Evolutionary conservation across 2,888 invertebrate genomes (phyloP), one percentile per base, ranked within the genome.

Genomic region (Psylliodes chrysocephalus): DNA sequence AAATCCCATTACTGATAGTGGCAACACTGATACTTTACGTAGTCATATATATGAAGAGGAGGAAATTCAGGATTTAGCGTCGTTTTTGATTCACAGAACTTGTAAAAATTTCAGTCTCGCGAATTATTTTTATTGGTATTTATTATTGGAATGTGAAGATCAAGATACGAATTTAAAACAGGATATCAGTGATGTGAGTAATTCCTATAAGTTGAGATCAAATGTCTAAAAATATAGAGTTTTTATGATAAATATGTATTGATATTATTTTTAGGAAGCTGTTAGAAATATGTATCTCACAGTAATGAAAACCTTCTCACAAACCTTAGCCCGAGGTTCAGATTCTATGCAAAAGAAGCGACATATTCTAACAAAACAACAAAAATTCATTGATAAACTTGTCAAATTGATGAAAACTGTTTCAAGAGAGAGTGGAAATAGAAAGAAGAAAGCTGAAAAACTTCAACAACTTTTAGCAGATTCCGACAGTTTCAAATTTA

Each of bases 111-210:
- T 92, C 52, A 91, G 89, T 12, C 84, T 99, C 46, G 96, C 96
- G 49, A 98, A 98, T 85, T 98, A 98, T 82, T 91, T 99, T 73
- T 98, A 95, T 84, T 99, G 99, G 99, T 96, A 95, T 84, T 85
- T 96, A 70, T 87, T 92, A 63, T 94, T 97, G 66, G 98, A 98
- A 84, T 95, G 96, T 81, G 96, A 96, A 82, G 95, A 95, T 82
- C 91, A 91, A 70, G 91, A 91, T 79, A 84, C 86, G 6, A 87
- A 86, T 22, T 85, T 84, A 7, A 90, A 91, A 72, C 92, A 93
- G 80, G 93, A 95, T 78, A 80, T 80, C 72, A 77, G 76, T 71
- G 46, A 85, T 57, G 57, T 63, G 46, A 63, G 63, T 53, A 42
- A 10, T 17, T 35, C 14, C 33, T 44, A 4, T 55, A n/a, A 17